Base-by-base conservation (phyloP, 2,888 invertebrate species). In the Platycnemis pennipes region DNA sequence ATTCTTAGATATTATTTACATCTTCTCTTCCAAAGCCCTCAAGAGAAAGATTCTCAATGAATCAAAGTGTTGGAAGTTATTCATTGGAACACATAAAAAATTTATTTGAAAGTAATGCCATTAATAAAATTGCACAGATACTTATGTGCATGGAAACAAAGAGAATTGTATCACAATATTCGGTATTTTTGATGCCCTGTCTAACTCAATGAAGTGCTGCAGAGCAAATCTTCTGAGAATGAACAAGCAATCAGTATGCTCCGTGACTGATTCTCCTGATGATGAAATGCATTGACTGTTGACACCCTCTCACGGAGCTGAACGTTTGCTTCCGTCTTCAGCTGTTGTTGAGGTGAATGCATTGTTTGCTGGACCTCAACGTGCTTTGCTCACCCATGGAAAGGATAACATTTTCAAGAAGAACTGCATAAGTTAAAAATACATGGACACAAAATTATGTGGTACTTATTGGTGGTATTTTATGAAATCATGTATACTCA, bases 81-180 rank as follows among this genome's bases (percentile, higher is more conserved):
- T 13, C 19, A 91, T 63, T 63, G 63, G 45, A 56, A 91, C 56
- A 56, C 56, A 42, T 63, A 63, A 89, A 44, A 44, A 44, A 89
- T 56, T 56, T 56, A 63, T n/a, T 44, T 69, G 42, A n/a, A 91
- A 91, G 31, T 91, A 91, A 69, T 45, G 42, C 37, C 91, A 69
- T 63, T 45, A 91, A 91, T 63, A 22, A 91, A 91, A 91, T 53
- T 69, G 91, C 63, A 91, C 91, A 56, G 44, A 16, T 37, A 63
- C 69, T 89, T 7, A 26, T 91, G 44, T 44, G 63, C 91, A 91
- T 31, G 44, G 63, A 56, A 46, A 88, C 7, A n/a, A 46, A 91
- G 63, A 63, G 63, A 8, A 19, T 91, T 56, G 37, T 89, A 91
- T 91, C 91, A 91, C 91, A 91, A 63, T 69, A 91, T 69, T 63